Evolutionary conservation across 1,140 invertebrate genomes (phyloP), one percentile per base, ranked within the genome.

Genomic region (Temnothorax curvispinosus): DNA sequence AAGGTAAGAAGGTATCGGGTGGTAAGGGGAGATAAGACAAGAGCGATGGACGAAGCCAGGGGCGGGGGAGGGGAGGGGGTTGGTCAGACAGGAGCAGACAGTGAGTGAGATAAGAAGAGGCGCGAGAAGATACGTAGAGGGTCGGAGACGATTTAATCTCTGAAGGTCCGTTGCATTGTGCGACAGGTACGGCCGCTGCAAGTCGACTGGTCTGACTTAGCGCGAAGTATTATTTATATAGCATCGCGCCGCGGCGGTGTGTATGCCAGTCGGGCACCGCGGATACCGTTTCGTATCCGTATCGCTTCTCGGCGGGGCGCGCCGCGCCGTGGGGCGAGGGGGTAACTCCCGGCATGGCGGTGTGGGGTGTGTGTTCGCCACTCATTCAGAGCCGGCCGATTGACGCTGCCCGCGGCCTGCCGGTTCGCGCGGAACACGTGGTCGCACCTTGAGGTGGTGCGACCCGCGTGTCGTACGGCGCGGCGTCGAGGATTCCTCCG

Each of bases 181-280:
- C 91, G 92, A 90, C 93, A 94, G 94, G 94, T 95, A 94, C 91
- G 93, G 87, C 93, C 89, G 93, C 90, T 90, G 91, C 94, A 92
- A 94, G 90, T 93, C 88, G 89, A 95, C 94, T 94, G 94, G 91
- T 92, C 88, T 90, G 88, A 88, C 87, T 93, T 92, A 89, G 92
- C 91, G 91, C 87, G 81, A 93, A 93, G 93, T 94, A 94, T 94
- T 94, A 93, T 94, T 94, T 94, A 94, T 95, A 94, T 94, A 94
- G 91, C 87, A 72, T 67, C 89, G 35, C 47, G 58, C 18, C 52
- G 54, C 41, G 74, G 74, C 21, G 47, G 35, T 35, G 60, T 18
- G 60, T 54, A 35, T 38, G 81, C 27, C 7, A 60, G 81, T 77
- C 72, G 80, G 9, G 75, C 50, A 80, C 85, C 85, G 47, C 87